Base-by-base conservation (phyloP, 2,888 invertebrate genomes). In the Dione vanillae region DNA sequence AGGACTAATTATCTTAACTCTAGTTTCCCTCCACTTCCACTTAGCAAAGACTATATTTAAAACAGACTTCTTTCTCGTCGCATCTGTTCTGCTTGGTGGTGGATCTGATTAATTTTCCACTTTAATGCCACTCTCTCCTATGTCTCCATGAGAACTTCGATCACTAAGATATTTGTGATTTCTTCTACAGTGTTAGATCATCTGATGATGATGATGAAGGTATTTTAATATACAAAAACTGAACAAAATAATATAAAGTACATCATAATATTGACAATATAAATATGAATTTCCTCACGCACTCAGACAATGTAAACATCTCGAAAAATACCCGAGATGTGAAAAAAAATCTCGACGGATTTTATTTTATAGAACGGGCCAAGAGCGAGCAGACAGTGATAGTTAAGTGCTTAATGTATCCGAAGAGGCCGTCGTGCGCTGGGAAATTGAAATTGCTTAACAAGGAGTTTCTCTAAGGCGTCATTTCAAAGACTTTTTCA, bases 401-500 rank as follows among this genome's bases (percentile, higher is more conserved):
- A 92, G 92, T 90, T 90, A 91, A 92, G 91, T 90, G 90, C 89
- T 92, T 92, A 92, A 91, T 91, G 91, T 91, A 90, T 88, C 91
- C 90, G 79, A 88, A 88, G 89, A 85, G 86, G 84, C 85, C 84
- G 76, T 79, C 83, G 83, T 81, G 80, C 78, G 90, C 89, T 85
- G 85, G 87, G 85, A 91, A 89, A 90, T 90, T 90, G 90, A 90
- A 90, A 90, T 91, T 89, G 87, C 80, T 84, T 86, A 90, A 83
- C 80, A 75, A 43, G 61, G 14, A 66, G 76, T 83, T 80, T 51
- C 72, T n/a, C 19, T 73, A 19, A 3, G 9, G 52, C 78, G 79
- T 80, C 56, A 76, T 49, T 69, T 58, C 40, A 20, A 43, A 14
- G 12, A 19, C 27, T 58, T 16, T 10, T 41, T 41, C 49, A 40